Conservation (phyloP, 1,140 invertebrate species). For the Choristoneura fumiferana region DNA sequence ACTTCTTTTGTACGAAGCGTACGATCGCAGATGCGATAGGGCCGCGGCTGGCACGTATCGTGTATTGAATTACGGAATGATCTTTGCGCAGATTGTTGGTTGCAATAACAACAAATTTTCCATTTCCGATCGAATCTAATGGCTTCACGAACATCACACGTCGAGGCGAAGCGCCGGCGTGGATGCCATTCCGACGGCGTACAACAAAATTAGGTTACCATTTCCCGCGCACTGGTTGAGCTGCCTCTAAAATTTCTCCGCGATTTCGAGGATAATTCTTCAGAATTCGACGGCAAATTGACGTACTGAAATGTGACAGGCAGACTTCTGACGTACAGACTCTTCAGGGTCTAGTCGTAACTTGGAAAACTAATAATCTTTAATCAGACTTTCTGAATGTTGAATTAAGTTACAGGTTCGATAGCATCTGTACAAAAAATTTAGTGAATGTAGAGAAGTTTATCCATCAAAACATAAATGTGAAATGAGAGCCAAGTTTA, state of each 20-base stretch:
- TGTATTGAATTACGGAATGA: slow-evolving; percentile 40
- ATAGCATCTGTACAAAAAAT: no score
- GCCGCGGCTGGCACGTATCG: not conserved
- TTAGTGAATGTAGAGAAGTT: no score
- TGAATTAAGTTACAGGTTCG: no score
- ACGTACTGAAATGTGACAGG: slow-evolving; percentile 44
- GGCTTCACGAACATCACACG: slow-evolving; percentile 40
- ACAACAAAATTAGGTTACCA: slow-evolving; percentile 67
- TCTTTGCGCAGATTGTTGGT: slow-evolving; percentile 45
- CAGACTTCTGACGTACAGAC: slow-evolving; percentile 25
- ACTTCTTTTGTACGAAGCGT: no score
- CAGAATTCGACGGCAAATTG: slow-evolving; percentile 51
- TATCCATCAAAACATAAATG: no score
- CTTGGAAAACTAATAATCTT: no score
- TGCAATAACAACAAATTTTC: slow-evolving; percentile 57
- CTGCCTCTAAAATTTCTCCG: slow-evolving; percentile 57
- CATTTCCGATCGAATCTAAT: slow-evolving; percentile 63
- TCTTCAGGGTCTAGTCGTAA: no score
- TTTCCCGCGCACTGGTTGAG: slow-evolving; percentile 39
- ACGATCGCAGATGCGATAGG: not conserved
- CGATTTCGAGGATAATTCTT: slow-evolving; percentile 59
- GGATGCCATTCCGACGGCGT: slow-evolving; percentile 40
- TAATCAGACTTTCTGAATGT: no score
- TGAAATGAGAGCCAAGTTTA: no score
- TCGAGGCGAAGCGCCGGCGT: slow-evolving; percentile 23